Percentiles rank a stretch among this genome's conserved stretches.
These are phyloP conservation scores for Spongilla lacustris DNA, from an alignment of 37 sponge, comb jelly and placozoan genomes.

Conservation along the genomic window DNA sequence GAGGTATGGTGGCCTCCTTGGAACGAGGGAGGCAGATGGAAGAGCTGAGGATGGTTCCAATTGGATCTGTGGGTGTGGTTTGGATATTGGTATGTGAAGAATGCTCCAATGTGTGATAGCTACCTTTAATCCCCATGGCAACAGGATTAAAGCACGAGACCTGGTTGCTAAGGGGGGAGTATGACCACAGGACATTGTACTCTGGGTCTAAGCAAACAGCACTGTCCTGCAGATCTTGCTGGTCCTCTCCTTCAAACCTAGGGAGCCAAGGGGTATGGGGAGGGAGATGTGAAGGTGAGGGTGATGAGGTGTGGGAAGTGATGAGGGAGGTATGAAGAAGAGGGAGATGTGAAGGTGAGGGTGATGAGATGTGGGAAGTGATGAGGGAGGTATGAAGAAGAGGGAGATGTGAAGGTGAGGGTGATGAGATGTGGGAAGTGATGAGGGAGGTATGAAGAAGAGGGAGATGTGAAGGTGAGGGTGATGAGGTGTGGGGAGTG, in stretches of 20 bases:
- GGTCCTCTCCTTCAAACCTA: slow-evolving; percentile 68
- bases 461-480: too few relatives aligned
- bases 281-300: neutral
- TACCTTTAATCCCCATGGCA: slow-evolving; percentile 71
- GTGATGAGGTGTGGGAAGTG: neutral
- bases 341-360: too few relatives aligned
- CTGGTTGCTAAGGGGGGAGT: slow-evolving; percentile 4
- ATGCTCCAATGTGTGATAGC: neutral
- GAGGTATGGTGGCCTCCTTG: slow-evolving; percentile 52
- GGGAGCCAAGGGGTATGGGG: too few relatives aligned
- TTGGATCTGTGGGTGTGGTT: slow-evolving; percentile 43
- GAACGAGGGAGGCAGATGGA: slow-evolving; percentile 79
- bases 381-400: too few relatives aligned
- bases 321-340: neutral
- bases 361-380: too few relatives aligned
- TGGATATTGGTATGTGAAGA: neutral
- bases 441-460: too few relatives aligned
- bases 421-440: too few relatives aligned
- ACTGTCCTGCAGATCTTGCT: slow-evolving; percentile 53
- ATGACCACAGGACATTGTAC: slow-evolving; percentile 84
- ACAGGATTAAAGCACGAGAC: slow-evolving; percentile 78
- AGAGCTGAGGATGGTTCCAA: slow-evolving; percentile 85
- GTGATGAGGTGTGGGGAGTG: neutral
- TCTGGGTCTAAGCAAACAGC: slow-evolving; percentile 76
- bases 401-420: too few relatives aligned